Evolutionary conservation across 2,888 invertebrate species (phyloP).

Genomic region (Himalopsyche kuldschensis): DNA sequence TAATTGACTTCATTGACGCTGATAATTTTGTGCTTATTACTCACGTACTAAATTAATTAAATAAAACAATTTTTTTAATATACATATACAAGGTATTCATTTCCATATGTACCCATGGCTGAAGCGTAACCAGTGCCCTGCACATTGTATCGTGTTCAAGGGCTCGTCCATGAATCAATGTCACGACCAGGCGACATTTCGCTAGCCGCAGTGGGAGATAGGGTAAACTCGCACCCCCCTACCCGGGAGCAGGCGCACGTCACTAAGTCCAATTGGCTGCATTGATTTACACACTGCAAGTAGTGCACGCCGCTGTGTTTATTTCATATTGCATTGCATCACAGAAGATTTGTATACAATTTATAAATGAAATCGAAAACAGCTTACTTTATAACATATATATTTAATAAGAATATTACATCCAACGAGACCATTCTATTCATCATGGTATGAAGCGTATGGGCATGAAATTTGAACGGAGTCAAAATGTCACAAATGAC

Average conservation of each 20-base stretch:
- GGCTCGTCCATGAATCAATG: conserved; percentile 28
- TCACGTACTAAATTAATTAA: too few relatives aligned
- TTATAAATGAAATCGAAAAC: neutral
- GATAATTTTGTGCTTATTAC: too few relatives aligned
- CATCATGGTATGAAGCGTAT: too few relatives aligned
- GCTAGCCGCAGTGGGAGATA: neutral
- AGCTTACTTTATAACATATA: too few relatives aligned
- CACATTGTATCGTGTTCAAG: conserved; percentile 11
- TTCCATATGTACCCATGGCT: neutral
- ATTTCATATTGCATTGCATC: neutral
- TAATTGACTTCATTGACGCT: too few relatives aligned
- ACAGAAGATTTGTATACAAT: neutral
- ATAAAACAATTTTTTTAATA: too few relatives aligned
- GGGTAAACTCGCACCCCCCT: conserved; percentile 1
- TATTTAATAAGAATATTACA: too few relatives aligned
- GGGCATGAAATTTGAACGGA: too few relatives aligned
- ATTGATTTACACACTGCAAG: conserved; percentile 10
- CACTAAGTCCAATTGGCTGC: neutral
- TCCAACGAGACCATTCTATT: too few relatives aligned
- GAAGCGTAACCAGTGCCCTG: neutral
- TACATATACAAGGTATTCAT: too few relatives aligned
- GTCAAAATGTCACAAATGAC: too few relatives aligned
- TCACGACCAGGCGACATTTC: conserved; percentile 14
- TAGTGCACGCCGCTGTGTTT: neutral
- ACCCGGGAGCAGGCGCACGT: neutral